Percentiles rank a stretch among this genome's conserved stretches.
Evolutionary conservation across 1,140 invertebrate genomes (phyloP).

Genomic region (Bombus affinis): DNA sequence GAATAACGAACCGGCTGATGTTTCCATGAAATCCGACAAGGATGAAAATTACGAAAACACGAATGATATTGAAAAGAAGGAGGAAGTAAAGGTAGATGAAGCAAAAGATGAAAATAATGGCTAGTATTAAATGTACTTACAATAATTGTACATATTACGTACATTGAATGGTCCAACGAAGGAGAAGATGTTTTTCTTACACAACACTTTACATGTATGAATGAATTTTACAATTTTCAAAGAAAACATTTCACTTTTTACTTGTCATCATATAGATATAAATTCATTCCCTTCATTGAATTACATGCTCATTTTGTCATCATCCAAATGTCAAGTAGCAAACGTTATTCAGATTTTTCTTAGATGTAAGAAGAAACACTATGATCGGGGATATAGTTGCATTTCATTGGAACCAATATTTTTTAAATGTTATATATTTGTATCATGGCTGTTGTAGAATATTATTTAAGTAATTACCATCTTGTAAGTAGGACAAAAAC

Average conservation of each 20-base stretch:
- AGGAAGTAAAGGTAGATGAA: conserved; percentile 63
- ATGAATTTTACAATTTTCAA: conserved; percentile 47
- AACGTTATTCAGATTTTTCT: conserved; percentile 2
- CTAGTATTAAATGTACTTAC: conserved; percentile 73
- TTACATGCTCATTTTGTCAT: conserved; percentile 39
- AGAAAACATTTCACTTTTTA: conserved; percentile 32
- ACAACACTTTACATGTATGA: conserved; percentile 14
- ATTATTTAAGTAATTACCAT: conserved; percentile 21
- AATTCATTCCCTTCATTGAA: conserved; percentile 40
- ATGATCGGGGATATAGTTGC: conserved; percentile 4
- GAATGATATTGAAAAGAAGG: conserved; percentile 63
- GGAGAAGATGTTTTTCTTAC: conserved; percentile 47
- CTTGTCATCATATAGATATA: conserved; percentile 30
- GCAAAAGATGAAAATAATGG: conserved; percentile 74
- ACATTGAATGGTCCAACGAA: conserved; percentile 57
- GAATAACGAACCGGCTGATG: conserved; percentile 50
- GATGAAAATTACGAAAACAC: conserved; percentile 68
- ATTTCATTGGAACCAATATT: conserved; percentile 33
- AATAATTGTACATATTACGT: conserved; percentile 71
- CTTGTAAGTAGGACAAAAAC: not conserved
- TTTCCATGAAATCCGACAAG: conserved; percentile 57
- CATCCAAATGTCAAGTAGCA: not conserved
- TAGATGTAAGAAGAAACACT: conserved; percentile 6
- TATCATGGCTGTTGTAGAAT: conserved; percentile 40
- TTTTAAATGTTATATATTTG: conserved; percentile 52